These are phyloP conservation scores for Leptopterna dolabrata DNA, from an alignment of 2,888 invertebrate genomes.

Conservation along the genomic window DNA sequence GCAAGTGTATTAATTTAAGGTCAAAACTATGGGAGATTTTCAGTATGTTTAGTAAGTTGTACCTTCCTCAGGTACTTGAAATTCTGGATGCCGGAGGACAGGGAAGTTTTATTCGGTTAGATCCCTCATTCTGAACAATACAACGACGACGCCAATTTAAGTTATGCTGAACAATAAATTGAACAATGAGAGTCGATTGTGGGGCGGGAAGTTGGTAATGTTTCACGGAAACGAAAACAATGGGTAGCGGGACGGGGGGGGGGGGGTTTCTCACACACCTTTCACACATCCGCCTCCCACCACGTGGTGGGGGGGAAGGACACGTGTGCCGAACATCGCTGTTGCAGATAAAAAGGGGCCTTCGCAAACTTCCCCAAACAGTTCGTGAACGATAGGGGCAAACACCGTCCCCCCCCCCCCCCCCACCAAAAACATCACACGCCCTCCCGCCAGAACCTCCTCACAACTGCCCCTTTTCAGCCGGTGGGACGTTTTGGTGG, in stretches of 20 bases:
- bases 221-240: background rate
- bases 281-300: background rate
- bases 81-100: too few species aligned
- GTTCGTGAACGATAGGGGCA: background rate
- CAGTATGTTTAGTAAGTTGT: too few species aligned
- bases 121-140: too few species aligned
- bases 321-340: conserved; percentile 4
- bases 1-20: too few species aligned
- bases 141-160: too few species aligned
- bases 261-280: background rate
- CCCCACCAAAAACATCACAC: background rate
- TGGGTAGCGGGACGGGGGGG: too few species aligned
- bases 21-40: too few species aligned
- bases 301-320: background rate
- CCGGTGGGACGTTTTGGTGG: background rate
- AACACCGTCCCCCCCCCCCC: background rate
- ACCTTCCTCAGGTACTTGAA: too few species aligned
- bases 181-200: too few species aligned
- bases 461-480: background rate
- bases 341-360: conserved; percentile 19
- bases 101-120: too few species aligned
- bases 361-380: conserved; percentile 5
- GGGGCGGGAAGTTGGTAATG: background rate
- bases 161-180: too few species aligned
- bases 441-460: background rate